Percentiles rank a stretch among this genome's conserved stretches.
Evolutionary conservation across 2,113 vertebrate species (phyloP).

Genomic region (Trochalopteron elliotii): DNA sequence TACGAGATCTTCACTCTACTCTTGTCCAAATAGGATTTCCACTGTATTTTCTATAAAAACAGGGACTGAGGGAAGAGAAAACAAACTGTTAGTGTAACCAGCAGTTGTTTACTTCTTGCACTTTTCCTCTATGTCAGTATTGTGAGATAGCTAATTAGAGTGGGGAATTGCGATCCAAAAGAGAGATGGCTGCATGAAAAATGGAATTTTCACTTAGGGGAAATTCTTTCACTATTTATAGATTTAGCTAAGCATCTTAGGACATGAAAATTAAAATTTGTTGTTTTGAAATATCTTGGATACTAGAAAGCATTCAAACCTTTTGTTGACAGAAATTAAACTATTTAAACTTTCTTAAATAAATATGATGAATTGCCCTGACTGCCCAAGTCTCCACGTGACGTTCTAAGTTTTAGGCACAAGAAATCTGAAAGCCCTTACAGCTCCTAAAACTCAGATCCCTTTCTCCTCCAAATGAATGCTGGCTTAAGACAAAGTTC

Average conservation of each 20-base stretch:
- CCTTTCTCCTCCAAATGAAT: not conserved
- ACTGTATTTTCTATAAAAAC: not conserved
- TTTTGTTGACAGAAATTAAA: not conserved
- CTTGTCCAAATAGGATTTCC: not conserved
- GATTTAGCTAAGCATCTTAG: not conserved
- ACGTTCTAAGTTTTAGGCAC: not conserved
- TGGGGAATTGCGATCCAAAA: not conserved
- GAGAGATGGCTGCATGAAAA: not conserved
- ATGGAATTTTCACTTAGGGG: not conserved
- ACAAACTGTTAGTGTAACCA: not conserved
- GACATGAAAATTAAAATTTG: not conserved
- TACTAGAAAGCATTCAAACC: not conserved
- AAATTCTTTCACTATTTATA: not conserved
- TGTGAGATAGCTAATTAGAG: not conserved
- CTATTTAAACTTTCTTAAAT: not conserved
- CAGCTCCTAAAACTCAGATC: not conserved
- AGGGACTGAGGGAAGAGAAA: not conserved
- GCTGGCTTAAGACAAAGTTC: not conserved
- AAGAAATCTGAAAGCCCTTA: not conserved
- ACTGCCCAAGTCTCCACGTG: not conserved
- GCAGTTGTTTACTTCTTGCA: not conserved
- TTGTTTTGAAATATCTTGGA: not conserved
- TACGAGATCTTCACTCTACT: not conserved
- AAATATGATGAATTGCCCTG: not conserved
- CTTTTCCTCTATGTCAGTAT: not conserved